Base-by-base conservation (phyloP, 2,888 invertebrate species). In the Minunthozetes semirufus region DNA sequence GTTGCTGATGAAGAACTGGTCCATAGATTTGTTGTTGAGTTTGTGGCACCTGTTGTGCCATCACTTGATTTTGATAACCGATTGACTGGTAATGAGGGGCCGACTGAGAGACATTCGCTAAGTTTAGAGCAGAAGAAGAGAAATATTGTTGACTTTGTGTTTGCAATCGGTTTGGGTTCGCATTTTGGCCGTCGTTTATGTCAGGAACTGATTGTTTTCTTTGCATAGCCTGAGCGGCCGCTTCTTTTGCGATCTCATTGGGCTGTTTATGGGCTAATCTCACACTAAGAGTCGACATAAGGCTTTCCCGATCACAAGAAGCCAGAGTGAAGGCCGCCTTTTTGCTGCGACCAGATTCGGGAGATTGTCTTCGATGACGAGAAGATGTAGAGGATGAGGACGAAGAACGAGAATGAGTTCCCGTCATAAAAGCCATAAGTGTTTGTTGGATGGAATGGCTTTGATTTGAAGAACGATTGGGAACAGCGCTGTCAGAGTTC, bases 161-260 rank as follows among this genome's bases (percentile, higher is more conserved):
- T 61, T 61, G 42, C 11, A 42, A 42, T 42, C 15, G 29, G 19
- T 22, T 61, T 27, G 61, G 15, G 27, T 61, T 17, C 19, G 27
- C 27, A 17, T 29, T 25, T 74, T 74, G n/a, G 66, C 17, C 9
- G 38, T 17, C 42, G 13, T 75, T 71, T n/a, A 75, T 17, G 27
- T 71, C 71, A 22, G 75, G 75, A 27, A 75, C 71, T 1, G 75
- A 71, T 61, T 75, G 75, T 72, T 75, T 75, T 38, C 75, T n/a
- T 29, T 75, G 75, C 46, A 75, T 50, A 25, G 71, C 71, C 56
- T 33, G 71, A n/a, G 74, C 46, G 5, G 63, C 66, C 8, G 74
- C 74, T 33, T 42, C 75, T 22, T 71, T 75, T n/a, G 71, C 75
- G 15, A 75, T 70, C 27, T 75, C 75, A 46, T 70, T 74, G 42